Base-by-base conservation (phyloP, 1,140 invertebrate genomes). In the Eumaeus atala region DNA sequence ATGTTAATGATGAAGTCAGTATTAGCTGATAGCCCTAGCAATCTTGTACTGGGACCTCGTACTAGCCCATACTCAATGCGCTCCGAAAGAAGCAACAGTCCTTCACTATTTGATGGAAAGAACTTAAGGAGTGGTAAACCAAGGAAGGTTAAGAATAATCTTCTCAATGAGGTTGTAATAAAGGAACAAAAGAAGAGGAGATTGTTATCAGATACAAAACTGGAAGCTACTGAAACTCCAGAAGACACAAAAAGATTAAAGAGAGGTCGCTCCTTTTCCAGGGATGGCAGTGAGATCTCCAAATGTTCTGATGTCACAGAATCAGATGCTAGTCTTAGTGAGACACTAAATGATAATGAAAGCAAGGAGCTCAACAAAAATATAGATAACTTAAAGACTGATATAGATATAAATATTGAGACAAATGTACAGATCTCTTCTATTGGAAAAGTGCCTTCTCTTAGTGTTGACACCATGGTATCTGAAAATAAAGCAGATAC, bases 41-140 rank as follows among this genome's bases (percentile, higher is more conserved):
- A 65, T 50, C 65, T 87, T 34, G 70, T 84, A 35, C 63, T 81
- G 11, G 84, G 84, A 12, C 72, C 84, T 33, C 73, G 84, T 9
- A 85, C 82, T 34, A 90, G 87, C 62, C 89, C 89, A 18, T 90
- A 90, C 58, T 88, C 85, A 18, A 90, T 89, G 67, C 73, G 90
- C 42, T 90, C 89, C 10, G 89, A 90, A 65, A 72, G 87, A 60
- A 87, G 87, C 59, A 84, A 85, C 64, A 88, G 87, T 57, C 85
- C 85, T 34, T 83, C 82, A 55, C 58, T 82, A 34, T 71, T 75
- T 63, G 77, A 82, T 62, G 70, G 65, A 9, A 89, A 91, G 54
- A 90, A 90, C 48, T 79, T 92, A 40, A 82, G 92, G 49, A 93
- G 92, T 69, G 91, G 91, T 0, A 93, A 92, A 67, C 87, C 91